Base-by-base conservation (phyloP, 2,797 vertebrate species). In the Catostomus latipinnis region DNA sequence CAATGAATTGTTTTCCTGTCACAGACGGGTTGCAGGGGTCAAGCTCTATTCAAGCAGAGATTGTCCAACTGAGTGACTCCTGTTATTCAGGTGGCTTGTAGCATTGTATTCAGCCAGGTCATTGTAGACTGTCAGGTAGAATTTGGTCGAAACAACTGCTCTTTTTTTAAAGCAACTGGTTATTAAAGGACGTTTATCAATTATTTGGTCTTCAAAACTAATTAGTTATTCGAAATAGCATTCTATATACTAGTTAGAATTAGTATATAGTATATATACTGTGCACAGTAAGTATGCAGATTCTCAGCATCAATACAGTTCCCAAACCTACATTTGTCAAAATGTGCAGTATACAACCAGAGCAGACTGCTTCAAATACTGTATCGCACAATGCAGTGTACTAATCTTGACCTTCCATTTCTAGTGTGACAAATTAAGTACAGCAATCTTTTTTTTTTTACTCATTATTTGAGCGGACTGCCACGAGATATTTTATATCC, bases 41-140 rank as follows among this genome's bases (percentile, higher is more conserved):
- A 67, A 80, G 45, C 78, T 48, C 70, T 67, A 73, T 80, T 80
- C 69, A 80, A 46, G 11, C 50, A 78, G 58, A 78, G 49, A 62
- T 11, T 62, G 76, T 71, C n/a, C 14, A 71, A 68, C 67, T 70
- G 75, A 77, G 66, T 60, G 14, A 45, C 67, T 54, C 49, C 8
- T 71, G 68, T 71, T 63, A 71, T 71, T 78, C 60, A 56, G 69
- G 76, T 78, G 50, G 46, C 13, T 52, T 78, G 68, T 71, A 62
- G 58, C 58, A 71, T 78, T 68, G 71, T 18, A 52, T 58, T 57
- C 65, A 70, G 34, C 34, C 11, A 18, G 14, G 13, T 62, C 49
- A 71, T 52, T 78, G 67, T 71, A 53, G 22, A 63, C 22, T 12
- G 68, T n/a, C 13, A 10, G 1, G 18, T 63, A 22, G 50, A 63